Conservation (phyloP, 2,888 invertebrate genomes). For the Escarpia spicata region DNA sequence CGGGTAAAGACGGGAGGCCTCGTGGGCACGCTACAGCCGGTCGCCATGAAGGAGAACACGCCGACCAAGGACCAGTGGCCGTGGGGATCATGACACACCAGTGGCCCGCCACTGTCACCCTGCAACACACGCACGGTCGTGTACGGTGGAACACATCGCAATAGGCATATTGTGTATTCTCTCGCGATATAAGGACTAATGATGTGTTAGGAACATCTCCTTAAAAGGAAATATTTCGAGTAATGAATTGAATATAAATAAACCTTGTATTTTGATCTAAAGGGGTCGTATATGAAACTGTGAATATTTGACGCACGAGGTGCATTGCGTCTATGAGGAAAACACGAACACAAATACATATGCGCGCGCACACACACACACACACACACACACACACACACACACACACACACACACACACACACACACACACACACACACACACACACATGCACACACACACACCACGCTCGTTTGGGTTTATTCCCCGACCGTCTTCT, state of each 20-base stretch:
- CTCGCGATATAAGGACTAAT: too few species aligned
- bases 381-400: too few species aligned
- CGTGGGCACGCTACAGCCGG: slow-evolving; percentile 51
- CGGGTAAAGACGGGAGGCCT: slow-evolving; percentile 57
- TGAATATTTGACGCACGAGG: not conserved
- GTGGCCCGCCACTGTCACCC: slow-evolving; percentile 61
- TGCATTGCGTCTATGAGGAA: too few species aligned
- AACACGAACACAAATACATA: too few species aligned
- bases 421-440: too few species aligned
- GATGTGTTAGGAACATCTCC: too few species aligned
- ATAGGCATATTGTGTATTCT: not conserved
- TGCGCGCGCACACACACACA: too few species aligned
- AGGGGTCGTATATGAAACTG: not conserved
- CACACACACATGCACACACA: too few species aligned
- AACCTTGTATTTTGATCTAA: not conserved
- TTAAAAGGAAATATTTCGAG: too few species aligned
- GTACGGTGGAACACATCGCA: not conserved
- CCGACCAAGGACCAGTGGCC: slow-evolving; percentile 52
- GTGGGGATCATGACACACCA: slow-evolving; percentile 49
- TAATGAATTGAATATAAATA: not conserved
- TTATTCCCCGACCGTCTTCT: too few species aligned
- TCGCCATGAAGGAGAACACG: slow-evolving; percentile 54
- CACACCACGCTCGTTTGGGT: too few species aligned
- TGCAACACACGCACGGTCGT: slow-evolving; percentile 27
- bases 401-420: too few species aligned